Evolutionary conservation across 2,113 vertebrate genomes (phyloP).

Genomic region (Hippocampus abdominalis): DNA sequence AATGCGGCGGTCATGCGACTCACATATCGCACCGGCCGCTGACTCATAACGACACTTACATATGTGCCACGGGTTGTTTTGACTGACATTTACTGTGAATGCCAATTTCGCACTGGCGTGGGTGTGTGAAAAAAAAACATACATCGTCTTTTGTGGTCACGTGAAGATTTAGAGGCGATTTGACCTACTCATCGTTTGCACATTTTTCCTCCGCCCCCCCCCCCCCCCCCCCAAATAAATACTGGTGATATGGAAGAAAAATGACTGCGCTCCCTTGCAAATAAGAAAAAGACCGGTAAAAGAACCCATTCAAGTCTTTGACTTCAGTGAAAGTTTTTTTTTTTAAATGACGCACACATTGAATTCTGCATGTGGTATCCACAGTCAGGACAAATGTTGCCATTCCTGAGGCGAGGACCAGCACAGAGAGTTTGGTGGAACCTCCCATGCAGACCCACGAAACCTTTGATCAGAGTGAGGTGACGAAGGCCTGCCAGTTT

Average conservation of each 20-base stretch:
- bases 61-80: conserved; percentile 9
- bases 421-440: neutral
- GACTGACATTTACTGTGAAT: conserved; percentile 6
- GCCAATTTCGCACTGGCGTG: neutral
- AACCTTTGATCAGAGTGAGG: conserved; percentile 17
- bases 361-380: neutral
- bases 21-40: conserved; percentile 23
- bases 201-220: too few species aligned
- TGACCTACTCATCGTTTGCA: too few species aligned
- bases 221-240: too few species aligned
- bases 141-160: neutral
- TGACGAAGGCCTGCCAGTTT: neutral
- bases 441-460: conserved; percentile 6
- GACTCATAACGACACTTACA: conserved; percentile 41
- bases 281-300: too few species aligned
- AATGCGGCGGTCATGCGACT: conserved; percentile 35
- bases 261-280: too few species aligned
- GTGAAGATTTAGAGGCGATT: too few species aligned
- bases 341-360: neutral
- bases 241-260: too few species aligned
- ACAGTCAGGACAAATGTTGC: conserved; percentile 10
- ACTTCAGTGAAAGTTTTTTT: too few species aligned
- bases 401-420: neutral
- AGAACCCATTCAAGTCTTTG: too few species aligned
- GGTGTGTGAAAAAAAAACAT: neutral